Evolutionary conservation across 2,113 vertebrate species (phyloP), one percentile per base, ranked within the genome.

Genomic region (Aegotheles bennettii): DNA sequence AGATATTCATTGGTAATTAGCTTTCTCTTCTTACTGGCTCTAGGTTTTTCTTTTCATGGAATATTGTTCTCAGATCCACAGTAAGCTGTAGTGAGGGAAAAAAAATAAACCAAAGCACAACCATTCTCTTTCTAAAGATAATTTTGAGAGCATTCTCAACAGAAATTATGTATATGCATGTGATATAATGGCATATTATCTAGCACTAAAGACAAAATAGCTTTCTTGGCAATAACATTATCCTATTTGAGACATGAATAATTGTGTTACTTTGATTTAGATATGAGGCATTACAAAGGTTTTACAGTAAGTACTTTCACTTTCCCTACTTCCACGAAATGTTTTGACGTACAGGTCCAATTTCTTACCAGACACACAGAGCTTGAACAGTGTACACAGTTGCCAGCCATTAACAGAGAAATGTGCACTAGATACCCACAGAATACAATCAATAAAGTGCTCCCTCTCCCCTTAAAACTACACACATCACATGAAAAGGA

Each of bases 161-260:
- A 80, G 69, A 98, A 97, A 92, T 85, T 51, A 96, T 2, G 21
- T 48, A 54, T 53, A 87, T 70, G n/a, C 64, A 57, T 71, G 59
- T 63, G 94, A 96, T 81, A 89, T 18, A 91, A 79, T 43, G 83
- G 84, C 85, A n/a, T 75, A 88, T 92, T 94, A 96, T 86, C 89
- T 74, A 69, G 77, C 90, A 95, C 80, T 87, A 93, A 81, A 95
- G 95, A 94, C 77, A 97, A 98, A 88, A 96, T 71, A 94, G 89
- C 64, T 97, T 96, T 97, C 93, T 93, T 93, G 94, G 96, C 93
- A 96, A 94, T 90, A 95, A 94, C 89, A 95, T 90, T 86, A 95
- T 85, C 74, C 93, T 97, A 83, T 84, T 94, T 75, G 47, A 89
- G 96, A 95, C 87, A 87, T 36, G 77, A 97, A 91, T 96, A 94